phyloP scores from a whole-genome alignment of 2,888 invertebrate genomes.

The Sinohyriopsis cumingii region DNA sequence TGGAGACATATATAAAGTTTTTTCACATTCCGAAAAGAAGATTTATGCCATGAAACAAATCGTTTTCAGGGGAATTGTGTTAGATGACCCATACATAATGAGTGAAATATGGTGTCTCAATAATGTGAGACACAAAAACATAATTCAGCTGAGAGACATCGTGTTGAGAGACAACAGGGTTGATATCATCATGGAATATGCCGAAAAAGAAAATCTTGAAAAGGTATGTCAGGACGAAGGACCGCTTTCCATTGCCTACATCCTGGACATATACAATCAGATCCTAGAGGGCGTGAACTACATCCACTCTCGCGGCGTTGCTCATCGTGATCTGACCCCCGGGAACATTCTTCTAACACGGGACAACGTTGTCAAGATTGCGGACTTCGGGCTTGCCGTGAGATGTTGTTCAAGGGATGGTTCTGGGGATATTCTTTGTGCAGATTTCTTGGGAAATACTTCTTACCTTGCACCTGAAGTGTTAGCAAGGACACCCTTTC shows the following conservation, averaged over 20 bases:
- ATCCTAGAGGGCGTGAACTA: constrained; percentile 34
- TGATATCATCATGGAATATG: constrained; percentile 44
- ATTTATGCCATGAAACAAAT: constrained; percentile 43
- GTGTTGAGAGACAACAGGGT: constrained; percentile 23
- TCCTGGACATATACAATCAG: constrained; percentile 28
- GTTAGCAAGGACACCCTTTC: constrained; percentile 25
- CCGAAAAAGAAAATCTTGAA: constrained; percentile 42
- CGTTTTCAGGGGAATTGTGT: constrained; percentile 27
- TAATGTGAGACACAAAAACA: constrained; percentile 35
- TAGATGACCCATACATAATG: constrained; percentile 36
- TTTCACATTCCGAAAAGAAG: constrained; percentile 11
- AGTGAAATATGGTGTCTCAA: constrained; percentile 40
- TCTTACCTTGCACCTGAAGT: constrained; percentile 37
- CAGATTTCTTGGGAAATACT: constrained; percentile 40
- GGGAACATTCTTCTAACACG: constrained; percentile 36
- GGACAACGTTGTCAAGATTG: constrained; percentile 36
- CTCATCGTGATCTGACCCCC: constrained; percentile 44
- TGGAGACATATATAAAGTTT: constrained; percentile 42
- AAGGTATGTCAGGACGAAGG: constrained; percentile 16
- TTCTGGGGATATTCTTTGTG: constrained; percentile 20
- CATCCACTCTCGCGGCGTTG: constrained; percentile 37
- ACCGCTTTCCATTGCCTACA: constrained; percentile 8
- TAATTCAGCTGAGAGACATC: constrained; percentile 35
- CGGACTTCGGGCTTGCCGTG: constrained; percentile 46
- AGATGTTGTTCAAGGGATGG: constrained; percentile 15